These are phyloP conservation scores for Nephrotoma appendiculata DNA, from an alignment of 2,888 invertebrate genomes.

Conservation along the genomic window DNA sequence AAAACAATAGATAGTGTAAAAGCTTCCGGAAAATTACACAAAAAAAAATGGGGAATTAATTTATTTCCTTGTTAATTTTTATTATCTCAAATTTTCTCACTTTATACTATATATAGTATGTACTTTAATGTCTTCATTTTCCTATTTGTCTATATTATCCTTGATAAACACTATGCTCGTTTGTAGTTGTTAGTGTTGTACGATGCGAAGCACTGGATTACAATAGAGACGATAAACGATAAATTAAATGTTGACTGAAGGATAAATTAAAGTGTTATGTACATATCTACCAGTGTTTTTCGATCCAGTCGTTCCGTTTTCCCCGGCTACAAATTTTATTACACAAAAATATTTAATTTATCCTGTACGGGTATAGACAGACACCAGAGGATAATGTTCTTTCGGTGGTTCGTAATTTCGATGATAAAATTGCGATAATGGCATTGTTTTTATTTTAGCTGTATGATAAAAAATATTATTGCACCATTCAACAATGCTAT, in stretches of 20 bases:
- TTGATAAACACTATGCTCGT: background rate
- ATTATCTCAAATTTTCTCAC: background rate
- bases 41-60: background rate
- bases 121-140: background rate
- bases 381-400: too few relatives aligned
- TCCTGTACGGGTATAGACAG: background rate
- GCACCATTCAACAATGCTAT: too few relatives aligned
- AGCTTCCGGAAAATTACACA: background rate
- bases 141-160: background rate
- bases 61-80: background rate
- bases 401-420: too few relatives aligned
- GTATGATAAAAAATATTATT: too few relatives aligned
- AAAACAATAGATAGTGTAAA: background rate
- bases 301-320: background rate
- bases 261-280: background rate
- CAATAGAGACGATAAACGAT: background rate
- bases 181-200: background rate
- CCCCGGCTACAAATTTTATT: background rate
- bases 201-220: background rate
- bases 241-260: background rate
- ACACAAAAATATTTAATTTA: background rate
- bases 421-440: too few relatives aligned
- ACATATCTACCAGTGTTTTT: background rate
- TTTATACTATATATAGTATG: background rate
- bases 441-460: too few relatives aligned